A percentile compares a stretch with the other conserved stretches of the same genome.
These are phyloP conservation scores for Pangasius krempfi DNA, from an alignment of 2,797 vertebrate genomes.

Conservation along the genomic window DNA sequence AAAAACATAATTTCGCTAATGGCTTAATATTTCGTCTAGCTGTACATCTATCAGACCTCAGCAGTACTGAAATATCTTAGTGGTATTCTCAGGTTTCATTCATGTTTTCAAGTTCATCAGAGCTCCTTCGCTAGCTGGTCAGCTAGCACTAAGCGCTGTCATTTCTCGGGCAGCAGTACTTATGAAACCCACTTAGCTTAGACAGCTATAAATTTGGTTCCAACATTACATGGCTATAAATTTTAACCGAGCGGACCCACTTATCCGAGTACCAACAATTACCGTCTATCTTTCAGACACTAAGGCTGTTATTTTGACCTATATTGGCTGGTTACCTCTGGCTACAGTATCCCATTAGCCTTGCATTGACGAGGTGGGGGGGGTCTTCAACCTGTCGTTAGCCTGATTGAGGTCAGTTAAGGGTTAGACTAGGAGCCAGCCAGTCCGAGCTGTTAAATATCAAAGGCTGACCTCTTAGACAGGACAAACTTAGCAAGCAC, in stretches of 20 bases:
- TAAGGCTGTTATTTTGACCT: conserved; percentile 38
- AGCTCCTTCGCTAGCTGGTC: neutral
- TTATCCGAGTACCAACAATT: conserved; percentile 29
- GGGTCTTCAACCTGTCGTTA: conserved; percentile 36
- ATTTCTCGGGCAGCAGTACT: neutral
- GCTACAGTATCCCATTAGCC: conserved; percentile 42
- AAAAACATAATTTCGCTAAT: conserved; percentile 18
- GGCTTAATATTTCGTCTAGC: conserved; percentile 23
- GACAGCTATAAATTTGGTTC: neutral
- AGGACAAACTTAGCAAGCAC: conserved; percentile 8
- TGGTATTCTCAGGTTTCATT: conserved; percentile 29
- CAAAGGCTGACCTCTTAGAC: conserved; percentile 48
- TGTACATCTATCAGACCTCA: conserved; percentile 17
- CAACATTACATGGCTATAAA: conserved; percentile 29
- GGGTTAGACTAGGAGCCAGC: conserved; percentile 49
- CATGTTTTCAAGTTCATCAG: neutral
- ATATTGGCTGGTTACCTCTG: conserved; percentile 11
- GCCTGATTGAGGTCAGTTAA: conserved; percentile 44
- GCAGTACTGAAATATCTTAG: neutral
- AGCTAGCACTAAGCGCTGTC: neutral
- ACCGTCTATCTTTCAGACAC: conserved; percentile 21
- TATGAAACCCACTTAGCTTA: neutral
- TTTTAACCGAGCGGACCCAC: neutral
- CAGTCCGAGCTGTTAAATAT: conserved; percentile 49
- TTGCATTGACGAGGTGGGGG: conserved; percentile 10